phyloP scores from a whole-genome alignment of 2,113 vertebrate species.

The Taurulus bubalis region DNA sequence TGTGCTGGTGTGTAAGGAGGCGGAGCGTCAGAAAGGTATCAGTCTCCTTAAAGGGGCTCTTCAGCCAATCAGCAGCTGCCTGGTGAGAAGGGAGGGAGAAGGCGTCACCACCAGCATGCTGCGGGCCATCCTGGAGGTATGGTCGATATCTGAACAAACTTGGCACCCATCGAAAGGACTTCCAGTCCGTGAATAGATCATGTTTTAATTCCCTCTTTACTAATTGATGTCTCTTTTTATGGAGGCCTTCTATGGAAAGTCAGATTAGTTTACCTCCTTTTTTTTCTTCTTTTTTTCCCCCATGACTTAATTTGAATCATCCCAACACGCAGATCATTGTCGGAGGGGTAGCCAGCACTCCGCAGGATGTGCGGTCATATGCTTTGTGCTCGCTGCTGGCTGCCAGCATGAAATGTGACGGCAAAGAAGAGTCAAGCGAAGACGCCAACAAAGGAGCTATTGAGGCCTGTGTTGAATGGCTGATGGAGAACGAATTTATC shows the following conservation, averaged over 20 bases:
- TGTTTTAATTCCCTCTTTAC: background rate
- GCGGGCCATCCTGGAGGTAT: slow-evolving; percentile 95
- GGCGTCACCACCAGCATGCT: slow-evolving; percentile 93
- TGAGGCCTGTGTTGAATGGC: slow-evolving; percentile 91
- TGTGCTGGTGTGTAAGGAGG: slow-evolving; percentile 93
- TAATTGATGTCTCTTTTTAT: background rate
- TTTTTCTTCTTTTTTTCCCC: background rate
- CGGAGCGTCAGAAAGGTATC: slow-evolving; percentile 91
- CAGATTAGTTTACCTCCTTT: background rate
- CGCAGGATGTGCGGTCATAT: slow-evolving; percentile 89
- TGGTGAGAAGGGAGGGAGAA: slow-evolving; percentile 88
- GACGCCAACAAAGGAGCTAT: slow-evolving; percentile 83
- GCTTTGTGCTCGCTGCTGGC: slow-evolving; percentile 94
- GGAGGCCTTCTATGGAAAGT: background rate
- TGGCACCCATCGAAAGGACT: background rate
- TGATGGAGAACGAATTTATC: slow-evolving; percentile 96
- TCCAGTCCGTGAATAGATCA: background rate
- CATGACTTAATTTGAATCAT: background rate
- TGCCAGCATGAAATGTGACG: slow-evolving; percentile 75
- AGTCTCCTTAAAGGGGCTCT: slow-evolving; percentile 89
- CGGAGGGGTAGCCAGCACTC: slow-evolving; percentile 90
- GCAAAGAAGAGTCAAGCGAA: slow-evolving; percentile 38
- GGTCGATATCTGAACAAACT: background rate
- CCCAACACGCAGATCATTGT: slow-evolving; percentile 89
- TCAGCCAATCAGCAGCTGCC: slow-evolving; percentile 92